Evolutionary conservation across 2,888 invertebrate species (phyloP).

Genomic region (Anodontia alba): DNA sequence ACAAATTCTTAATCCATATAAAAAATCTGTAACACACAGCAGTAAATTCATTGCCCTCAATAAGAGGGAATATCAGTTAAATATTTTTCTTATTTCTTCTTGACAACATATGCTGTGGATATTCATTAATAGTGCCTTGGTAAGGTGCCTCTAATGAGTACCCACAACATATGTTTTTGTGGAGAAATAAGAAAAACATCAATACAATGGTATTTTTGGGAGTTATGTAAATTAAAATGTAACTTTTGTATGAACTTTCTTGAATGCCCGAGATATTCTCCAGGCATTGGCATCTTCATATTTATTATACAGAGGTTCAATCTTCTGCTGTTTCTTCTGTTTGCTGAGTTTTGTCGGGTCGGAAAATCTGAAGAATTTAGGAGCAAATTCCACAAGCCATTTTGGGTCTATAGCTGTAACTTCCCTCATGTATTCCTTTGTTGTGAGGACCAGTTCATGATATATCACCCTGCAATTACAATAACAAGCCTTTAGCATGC

Average conservation of each 20-base stretch:
- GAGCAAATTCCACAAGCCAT: conserved; percentile 99
- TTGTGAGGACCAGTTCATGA: conserved; percentile 99
- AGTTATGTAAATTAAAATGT: conserved; percentile 83
- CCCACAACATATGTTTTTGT: too few species aligned
- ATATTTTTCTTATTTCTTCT: too few species aligned
- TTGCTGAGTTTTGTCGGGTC: conserved; percentile 99
- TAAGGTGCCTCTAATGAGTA: too few species aligned
- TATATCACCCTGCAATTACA: conserved; percentile 95
- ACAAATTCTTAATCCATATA: too few species aligned
- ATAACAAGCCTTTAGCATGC: too few species aligned
- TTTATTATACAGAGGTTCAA: conserved; percentile 99
- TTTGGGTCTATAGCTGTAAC: conserved; percentile 87
- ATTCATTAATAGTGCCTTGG: too few species aligned
- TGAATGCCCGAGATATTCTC: conserved; percentile 92
- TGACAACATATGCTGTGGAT: too few species aligned
- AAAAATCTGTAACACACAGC: too few species aligned
- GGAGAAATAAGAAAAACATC: too few species aligned
- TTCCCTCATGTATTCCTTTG: conserved; percentile 99
- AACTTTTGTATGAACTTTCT: conserved; percentile 85
- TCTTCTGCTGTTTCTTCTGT: conserved; percentile 99
- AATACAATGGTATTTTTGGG: too few species aligned
- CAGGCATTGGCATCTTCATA: conserved; percentile 99
- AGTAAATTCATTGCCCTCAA: too few species aligned
- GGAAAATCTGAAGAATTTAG: conserved; percentile 99
- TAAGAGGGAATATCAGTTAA: too few species aligned